Evolutionary conservation across 2,113 vertebrate species (phyloP).

Genomic region (Nannospalax galili): DNA sequence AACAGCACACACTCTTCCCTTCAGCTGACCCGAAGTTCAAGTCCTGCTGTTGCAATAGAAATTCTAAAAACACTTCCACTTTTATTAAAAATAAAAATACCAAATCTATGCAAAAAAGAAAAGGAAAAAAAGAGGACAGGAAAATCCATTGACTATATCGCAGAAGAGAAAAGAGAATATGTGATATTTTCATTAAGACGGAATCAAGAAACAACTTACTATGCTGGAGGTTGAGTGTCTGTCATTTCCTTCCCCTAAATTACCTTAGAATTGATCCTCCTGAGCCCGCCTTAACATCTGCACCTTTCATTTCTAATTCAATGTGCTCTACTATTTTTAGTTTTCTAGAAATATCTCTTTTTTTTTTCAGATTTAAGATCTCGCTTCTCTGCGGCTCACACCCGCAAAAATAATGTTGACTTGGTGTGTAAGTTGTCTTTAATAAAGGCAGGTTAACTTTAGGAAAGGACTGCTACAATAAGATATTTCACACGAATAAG

Average conservation of each 20-base stretch:
- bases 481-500: not conserved
- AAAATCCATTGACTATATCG: constrained; percentile 44
- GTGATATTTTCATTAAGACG: constrained; percentile 69
- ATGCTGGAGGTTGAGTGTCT: constrained; percentile 38
- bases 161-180: constrained; percentile 54
- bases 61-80: constrained; percentile 87
- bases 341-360: constrained; percentile 56
- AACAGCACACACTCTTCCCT: constrained; percentile 89
- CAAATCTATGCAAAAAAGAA: constrained; percentile 79
- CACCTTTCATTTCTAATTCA: constrained; percentile 61
- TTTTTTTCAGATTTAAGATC: constrained; percentile 18
- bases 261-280: constrained; percentile 73
- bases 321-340: constrained; percentile 51
- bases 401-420: constrained; percentile 44
- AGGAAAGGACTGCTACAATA: not conserved
- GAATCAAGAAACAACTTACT: constrained; percentile 74
- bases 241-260: constrained; percentile 60
- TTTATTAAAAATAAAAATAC: constrained; percentile 85
- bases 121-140: constrained; percentile 52
- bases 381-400: not conserved
- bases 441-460: constrained; percentile 43
- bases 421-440: constrained; percentile 5
- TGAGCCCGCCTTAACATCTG: constrained; percentile 68
- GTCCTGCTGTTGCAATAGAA: constrained; percentile 87
- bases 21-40: constrained; percentile 90